Base-by-base conservation (phyloP, 2,888 invertebrate species). In the Anodontia alba region DNA sequence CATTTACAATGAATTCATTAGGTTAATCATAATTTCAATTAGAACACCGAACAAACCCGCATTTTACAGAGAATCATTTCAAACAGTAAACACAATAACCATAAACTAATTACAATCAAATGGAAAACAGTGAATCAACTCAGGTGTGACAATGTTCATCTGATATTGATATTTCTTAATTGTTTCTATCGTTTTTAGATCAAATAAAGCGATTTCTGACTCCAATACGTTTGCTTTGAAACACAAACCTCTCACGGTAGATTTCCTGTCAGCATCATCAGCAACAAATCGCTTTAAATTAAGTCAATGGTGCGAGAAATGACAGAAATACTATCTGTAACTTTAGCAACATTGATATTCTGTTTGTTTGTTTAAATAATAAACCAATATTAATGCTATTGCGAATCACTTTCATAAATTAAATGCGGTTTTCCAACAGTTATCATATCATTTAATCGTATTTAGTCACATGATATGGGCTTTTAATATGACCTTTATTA, bases 41-140 rank as follows among this genome's bases (percentile, higher is more conserved):
- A 38, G 12, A 12, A 38, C 12, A 38, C 38, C 12, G 12, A 8
- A 38, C 38, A 38, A 12, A 38, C 38, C 38, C 38, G 38, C 38
- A 38, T 38, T 54, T 54, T 12, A 26, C 26, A n/a, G 26, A n/a
- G 29, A 62, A 33, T 33, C 10, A 62, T 62, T 33, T 62, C 33
- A 33, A 33, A 62, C 62, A 29, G 62, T 62, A 62, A 33, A 62
- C 33, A 62, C 5, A 62, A 62, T 29, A 31, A 33, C 62, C 33
- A 33, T 62, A 31, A 62, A 62, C 62, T 62, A 62, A 62, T 62
- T 62, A 62, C 20, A 29, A 62, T 62, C 62, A 62, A 62, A 62
- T 62, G 62, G 29, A 62, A 62, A 62, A 29, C 62, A 62, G 3
- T 10, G 62, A 17, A 33, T 20, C 33, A 31, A 33, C 1, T 33